Percentiles rank a stretch among this genome's conserved stretches.
phyloP scores from a whole-genome alignment of 2,888 invertebrate genomes.

The Ypsolopha sequella region DNA sequence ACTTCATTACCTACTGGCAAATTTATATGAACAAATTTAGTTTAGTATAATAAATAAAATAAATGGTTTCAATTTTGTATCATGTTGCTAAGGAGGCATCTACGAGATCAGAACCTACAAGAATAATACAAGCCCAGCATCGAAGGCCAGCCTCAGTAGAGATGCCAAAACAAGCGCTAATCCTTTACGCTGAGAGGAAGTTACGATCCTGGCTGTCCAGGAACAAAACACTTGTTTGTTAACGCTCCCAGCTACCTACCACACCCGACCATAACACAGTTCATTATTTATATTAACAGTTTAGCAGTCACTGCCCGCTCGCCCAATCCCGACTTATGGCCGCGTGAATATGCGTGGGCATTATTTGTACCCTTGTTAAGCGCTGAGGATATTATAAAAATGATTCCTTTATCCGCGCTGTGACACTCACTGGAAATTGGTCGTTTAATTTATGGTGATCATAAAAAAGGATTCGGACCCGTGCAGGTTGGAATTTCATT shows the following conservation, averaged over 20 bases:
- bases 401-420: constrained; percentile 67
- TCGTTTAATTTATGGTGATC: constrained; percentile 63
- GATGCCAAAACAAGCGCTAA: constrained; percentile 19
- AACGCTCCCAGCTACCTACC: constrained; percentile 52
- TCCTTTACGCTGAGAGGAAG: constrained; percentile 4
- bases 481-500: constrained; percentile 69
- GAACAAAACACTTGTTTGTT: constrained; percentile 62
- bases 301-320: constrained; percentile 63
- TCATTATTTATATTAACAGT: constrained; percentile 71
- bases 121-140: too few relatives aligned
- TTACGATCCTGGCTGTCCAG: constrained; percentile 27
- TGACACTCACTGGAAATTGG: constrained; percentile 69
- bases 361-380: constrained; percentile 69
- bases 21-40: too few relatives aligned
- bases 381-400: constrained; percentile 70
- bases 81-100: too few relatives aligned
- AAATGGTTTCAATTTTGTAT: too few relatives aligned
- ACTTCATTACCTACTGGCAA: too few relatives aligned
- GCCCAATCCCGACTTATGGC: constrained; percentile 59
- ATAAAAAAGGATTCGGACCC: constrained; percentile 67
- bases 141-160: neutral
- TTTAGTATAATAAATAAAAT: too few relatives aligned
- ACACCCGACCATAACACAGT: constrained; percentile 58
- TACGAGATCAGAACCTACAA: too few relatives aligned
- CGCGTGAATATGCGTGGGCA: constrained; percentile 69